A percentile compares a stretch with the other conserved stretches of the same genome.
These are phyloP conservation scores for Arenaria interpres DNA, from an alignment of 2,113 vertebrate genomes.

Conservation along the genomic window DNA sequence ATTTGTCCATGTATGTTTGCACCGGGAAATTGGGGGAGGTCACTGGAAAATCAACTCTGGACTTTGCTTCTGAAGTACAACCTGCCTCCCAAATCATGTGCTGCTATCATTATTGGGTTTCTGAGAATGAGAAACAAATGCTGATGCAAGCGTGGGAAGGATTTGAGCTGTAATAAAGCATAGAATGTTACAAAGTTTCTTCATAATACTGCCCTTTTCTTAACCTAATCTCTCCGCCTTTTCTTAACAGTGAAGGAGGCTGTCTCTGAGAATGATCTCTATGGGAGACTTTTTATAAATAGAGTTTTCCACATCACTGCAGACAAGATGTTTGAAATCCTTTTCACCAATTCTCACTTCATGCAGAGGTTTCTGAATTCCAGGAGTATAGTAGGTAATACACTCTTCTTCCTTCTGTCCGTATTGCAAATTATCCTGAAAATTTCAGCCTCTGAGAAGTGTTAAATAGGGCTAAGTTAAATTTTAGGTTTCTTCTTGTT, in stretches of 20 bases:
- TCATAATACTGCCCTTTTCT: background rate
- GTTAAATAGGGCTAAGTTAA: background rate
- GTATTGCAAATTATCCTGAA: background rate
- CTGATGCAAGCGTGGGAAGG: background rate
- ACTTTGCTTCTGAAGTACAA: background rate
- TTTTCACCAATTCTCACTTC: conserved; percentile 92
- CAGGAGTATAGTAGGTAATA: conserved; percentile 90
- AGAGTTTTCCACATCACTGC: conserved; percentile 90
- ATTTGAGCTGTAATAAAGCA: background rate
- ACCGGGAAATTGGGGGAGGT: background rate
- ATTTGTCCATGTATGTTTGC: background rate
- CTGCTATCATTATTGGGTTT: background rate
- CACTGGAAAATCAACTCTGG: background rate
- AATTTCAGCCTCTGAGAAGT: background rate
- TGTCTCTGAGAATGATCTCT: conserved; percentile 73
- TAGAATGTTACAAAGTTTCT: background rate
- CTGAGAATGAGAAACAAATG: background rate
- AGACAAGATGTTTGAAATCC: conserved; percentile 92
- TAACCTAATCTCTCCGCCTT: conserved; percentile 43
- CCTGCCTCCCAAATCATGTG: background rate
- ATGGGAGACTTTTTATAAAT: conserved; percentile 89
- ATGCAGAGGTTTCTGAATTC: conserved; percentile 81
- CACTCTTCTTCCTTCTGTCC: background rate
- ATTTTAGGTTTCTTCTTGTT: background rate
- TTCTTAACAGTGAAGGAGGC: conserved; percentile 78